Evolutionary conservation across 92 coral and sea anemone species (phyloP).

Genomic region (Palythoa heliodiscus): DNA sequence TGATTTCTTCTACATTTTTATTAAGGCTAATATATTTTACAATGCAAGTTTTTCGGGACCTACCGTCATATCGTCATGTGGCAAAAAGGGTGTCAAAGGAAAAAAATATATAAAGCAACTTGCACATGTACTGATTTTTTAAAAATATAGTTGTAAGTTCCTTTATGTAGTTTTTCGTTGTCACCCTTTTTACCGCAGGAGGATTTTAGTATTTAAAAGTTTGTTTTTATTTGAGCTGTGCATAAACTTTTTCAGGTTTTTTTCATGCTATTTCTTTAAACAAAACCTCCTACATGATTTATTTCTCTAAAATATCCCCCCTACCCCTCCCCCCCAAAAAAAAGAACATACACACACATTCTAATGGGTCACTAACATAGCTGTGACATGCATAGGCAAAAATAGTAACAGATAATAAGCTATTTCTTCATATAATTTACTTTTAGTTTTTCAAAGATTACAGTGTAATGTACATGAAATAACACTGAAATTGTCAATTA

Average conservation of each 20-base stretch:
- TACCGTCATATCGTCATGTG: background rate
- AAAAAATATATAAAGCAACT: conserved; percentile 8
- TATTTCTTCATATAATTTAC: conserved; percentile 6
- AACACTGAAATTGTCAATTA: background rate
- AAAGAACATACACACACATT: background rate
- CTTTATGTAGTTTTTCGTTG: background rate
- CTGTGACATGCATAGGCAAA: conserved; percentile 4
- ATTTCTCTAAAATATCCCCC: background rate
- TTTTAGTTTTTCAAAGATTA: background rate
- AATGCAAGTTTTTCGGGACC: background rate
- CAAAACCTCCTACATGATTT: conserved; percentile 3
- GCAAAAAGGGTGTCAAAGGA: background rate
- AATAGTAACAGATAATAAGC: conserved; percentile 11
- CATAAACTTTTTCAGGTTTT: background rate
- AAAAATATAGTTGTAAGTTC: background rate
- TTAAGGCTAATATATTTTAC: background rate
- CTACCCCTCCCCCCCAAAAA: too few relatives aligned
- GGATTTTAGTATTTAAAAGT: background rate
- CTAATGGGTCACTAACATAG: conserved; percentile 16
- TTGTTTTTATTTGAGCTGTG: conserved; percentile 1
- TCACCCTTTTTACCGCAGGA: background rate
- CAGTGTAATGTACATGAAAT: conserved; percentile 9
- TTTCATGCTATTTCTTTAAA: conserved; percentile 16
- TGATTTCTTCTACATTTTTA: conserved; percentile 7
- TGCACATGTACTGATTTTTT: conserved; percentile 2